Base-by-base conservation (phyloP, 2,888 invertebrate species). In the Mechanitis messenoides region DNA sequence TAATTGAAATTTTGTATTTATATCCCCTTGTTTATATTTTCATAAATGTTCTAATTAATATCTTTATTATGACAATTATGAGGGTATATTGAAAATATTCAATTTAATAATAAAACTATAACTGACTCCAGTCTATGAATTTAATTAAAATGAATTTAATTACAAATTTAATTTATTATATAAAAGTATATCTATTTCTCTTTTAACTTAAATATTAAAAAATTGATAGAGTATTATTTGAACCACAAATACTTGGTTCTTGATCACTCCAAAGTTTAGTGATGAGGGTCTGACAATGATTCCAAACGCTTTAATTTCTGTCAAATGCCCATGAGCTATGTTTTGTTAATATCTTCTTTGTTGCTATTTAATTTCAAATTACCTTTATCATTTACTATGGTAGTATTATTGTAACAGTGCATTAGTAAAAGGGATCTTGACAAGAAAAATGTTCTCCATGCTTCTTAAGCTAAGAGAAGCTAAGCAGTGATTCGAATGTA, bases 1-100 rank as follows among this genome's bases (percentile, higher is more conserved):
- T 83, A 85, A 85, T 86, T 85, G 84, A 84, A 86, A 85, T 81
- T 85, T 83, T 77, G 80, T 81, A 78, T 73, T 74, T 61, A 58
- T 78, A 75, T 76, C 78, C 73, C 74, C 69, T 73, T 75, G 73
- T 77, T 77, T 77, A 74, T 74, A 68, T 71, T 74, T 74, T 75
- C 78, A 78, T 74, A 72, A 79, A 78, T 79, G 78, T 76, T 77
- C 73, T 80, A 80, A 80, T 81, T 81, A 80, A 77, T 79, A 71
- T 71, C 70, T 74, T 73, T 69, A 69, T 69, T 67, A 67, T 66
- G 61, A 65, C 65, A 64, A 64, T 68, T 53, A 65, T 54, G 58
- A 28, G 56, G 60, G 46, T 64, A 59, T 57, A 45, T 45, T 20
- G 20, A 20, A 20, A 12, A 33, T 42, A 42, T 2, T 42, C 6